Percentiles rank a stretch among this genome's conserved stretches.
Conservation (phyloP, 2,113 vertebrate genomes). For the Chaenocephalus aceratus region DNA sequence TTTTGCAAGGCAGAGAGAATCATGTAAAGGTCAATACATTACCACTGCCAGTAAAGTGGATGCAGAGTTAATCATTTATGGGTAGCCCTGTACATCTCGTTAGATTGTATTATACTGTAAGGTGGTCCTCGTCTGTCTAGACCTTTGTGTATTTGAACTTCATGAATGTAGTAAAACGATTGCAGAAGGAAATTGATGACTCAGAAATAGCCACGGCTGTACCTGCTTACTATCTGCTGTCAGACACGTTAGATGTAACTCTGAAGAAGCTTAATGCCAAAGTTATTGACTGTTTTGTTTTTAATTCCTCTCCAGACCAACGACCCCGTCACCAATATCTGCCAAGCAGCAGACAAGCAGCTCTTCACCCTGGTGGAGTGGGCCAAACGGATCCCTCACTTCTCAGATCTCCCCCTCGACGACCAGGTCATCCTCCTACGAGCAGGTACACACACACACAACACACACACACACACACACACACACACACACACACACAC, state of each 20-base stretch:
- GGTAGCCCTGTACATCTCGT: neutral
- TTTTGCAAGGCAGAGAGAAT: neutral
- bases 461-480: neutral
- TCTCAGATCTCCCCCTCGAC: conserved; percentile 92
- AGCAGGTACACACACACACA: conserved; percentile 85
- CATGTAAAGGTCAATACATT: neutral
- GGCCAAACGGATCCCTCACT: conserved; percentile 96
- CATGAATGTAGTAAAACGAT: neutral
- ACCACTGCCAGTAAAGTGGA: neutral
- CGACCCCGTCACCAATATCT: conserved; percentile 97
- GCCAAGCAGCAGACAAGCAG: conserved; percentile 96
- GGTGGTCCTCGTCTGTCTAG: neutral
- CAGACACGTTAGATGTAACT: neutral
- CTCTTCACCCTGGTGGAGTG: conserved; percentile 96
- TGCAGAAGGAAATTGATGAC: conserved; percentile 8
- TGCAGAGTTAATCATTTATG: neutral
- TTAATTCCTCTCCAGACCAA: conserved; percentile 84
- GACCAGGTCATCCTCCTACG: conserved; percentile 96
- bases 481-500: too few relatives aligned
- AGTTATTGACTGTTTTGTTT: neutral
- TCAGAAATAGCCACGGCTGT: conserved; percentile 2
- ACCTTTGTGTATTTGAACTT: neutral
- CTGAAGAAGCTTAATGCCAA: neutral
- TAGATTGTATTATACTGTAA: neutral
- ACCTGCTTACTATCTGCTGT: conserved; percentile 7